phyloP scores from a whole-genome alignment of 2,888 invertebrate genomes.

The Quadroppia sp. region DNA sequence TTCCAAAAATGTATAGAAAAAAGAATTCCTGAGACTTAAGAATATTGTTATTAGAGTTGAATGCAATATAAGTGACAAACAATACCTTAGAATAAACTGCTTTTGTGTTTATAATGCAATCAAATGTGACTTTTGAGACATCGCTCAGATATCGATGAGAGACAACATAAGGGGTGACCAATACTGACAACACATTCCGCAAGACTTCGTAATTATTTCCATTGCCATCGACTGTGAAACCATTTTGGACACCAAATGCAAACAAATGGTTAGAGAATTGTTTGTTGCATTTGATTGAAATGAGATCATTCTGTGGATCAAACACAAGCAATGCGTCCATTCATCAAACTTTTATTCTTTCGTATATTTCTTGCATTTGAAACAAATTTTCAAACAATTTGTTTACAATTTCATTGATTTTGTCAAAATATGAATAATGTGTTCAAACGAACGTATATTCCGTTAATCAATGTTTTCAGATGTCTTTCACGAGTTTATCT shows the following conservation, averaged over 20 bases:
- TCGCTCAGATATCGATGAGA: slow-evolving; percentile 22
- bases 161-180: slow-evolving; percentile 37
- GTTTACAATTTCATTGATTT: too few species aligned
- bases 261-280: slow-evolving; percentile 60
- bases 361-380: neutral
- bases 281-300: slow-evolving; percentile 66
- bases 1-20: slow-evolving; percentile 19
- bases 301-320: slow-evolving; percentile 66
- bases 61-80: neutral
- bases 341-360: too few species aligned
- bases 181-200: slow-evolving; percentile 31
- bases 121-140: slow-evolving; percentile 8
- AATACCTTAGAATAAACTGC: slow-evolving; percentile 29
- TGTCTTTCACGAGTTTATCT: too few species aligned
- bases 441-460: too few species aligned
- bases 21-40: slow-evolving; percentile 38
- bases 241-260: slow-evolving; percentile 55
- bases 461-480: too few species aligned
- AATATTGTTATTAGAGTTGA: neutral
- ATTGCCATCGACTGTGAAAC: slow-evolving; percentile 30
- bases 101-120: slow-evolving; percentile 14
- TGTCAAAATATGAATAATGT: too few species aligned
- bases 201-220: slow-evolving; percentile 18
- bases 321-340: slow-evolving; percentile 70
- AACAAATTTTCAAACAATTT: too few species aligned